Conservation (phyloP, 1,140 invertebrate species). For the Apis florea region DNA sequence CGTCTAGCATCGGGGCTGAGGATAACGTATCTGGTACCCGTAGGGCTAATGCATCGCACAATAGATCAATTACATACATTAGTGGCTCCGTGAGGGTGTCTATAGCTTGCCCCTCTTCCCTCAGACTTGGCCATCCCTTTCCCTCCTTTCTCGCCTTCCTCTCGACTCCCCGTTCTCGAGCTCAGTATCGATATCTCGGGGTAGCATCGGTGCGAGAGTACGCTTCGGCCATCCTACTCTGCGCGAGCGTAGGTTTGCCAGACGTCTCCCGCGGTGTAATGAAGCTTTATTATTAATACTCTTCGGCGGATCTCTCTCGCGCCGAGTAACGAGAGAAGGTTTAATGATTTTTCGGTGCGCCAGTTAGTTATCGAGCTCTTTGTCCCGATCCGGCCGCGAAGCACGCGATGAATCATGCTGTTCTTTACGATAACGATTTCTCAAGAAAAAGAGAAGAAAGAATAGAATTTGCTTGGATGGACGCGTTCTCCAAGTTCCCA, state of each 20-base stretch:
- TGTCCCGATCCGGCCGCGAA: constrained; percentile 8
- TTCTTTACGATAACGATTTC: neutral
- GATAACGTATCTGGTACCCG: constrained; percentile 65
- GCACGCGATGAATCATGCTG: constrained; percentile 10
- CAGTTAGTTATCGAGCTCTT: constrained; percentile 26
- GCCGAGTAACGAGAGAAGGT: neutral
- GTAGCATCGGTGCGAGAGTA: constrained; percentile 35
- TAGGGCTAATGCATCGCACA: constrained; percentile 77
- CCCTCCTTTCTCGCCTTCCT: neutral
- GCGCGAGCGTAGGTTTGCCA: constrained; percentile 17
- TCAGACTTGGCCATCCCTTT: neutral
- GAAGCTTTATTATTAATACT: constrained; percentile 42
- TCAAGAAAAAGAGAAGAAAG: neutral
- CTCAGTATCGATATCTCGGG: constrained; percentile 66
- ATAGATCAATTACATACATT: constrained; percentile 80
- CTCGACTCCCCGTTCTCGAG: constrained; percentile 7
- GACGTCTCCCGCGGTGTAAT: constrained; percentile 39
- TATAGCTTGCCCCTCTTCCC: constrained; percentile 42
- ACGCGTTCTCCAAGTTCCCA: no score
- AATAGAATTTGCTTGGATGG: no score
- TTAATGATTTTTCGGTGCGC: constrained; percentile 34
- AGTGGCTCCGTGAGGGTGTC: constrained; percentile 65
- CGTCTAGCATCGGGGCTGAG: constrained; percentile 35
- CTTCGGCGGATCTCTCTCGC: constrained; percentile 6
- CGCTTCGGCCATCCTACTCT: constrained; percentile 41